phyloP scores from a whole-genome alignment of 2,113 vertebrate species.

The Entomyzon cyanotis region DNA sequence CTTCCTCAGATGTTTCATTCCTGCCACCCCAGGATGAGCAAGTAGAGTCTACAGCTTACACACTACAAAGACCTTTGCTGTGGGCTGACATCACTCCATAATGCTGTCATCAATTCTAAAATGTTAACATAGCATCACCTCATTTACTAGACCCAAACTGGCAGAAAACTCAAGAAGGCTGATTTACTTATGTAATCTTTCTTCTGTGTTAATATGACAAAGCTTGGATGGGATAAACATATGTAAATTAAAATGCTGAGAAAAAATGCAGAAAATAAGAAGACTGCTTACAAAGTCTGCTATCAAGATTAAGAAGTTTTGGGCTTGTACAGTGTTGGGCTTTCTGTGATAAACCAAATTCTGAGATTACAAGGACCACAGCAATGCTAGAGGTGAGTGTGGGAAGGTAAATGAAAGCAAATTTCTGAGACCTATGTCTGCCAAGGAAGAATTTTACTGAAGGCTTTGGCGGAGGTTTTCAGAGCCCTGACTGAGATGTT shows the following conservation, averaged over 20 bases:
- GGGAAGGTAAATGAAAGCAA: conserved; percentile 26
- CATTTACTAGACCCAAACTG: not conserved
- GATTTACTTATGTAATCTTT: not conserved
- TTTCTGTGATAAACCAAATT: not conserved
- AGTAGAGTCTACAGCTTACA: not conserved
- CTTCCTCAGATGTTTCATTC: conserved; percentile 5
- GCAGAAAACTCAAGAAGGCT: conserved; percentile 6
- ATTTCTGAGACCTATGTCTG: conserved; percentile 13
- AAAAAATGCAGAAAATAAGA: not conserved
- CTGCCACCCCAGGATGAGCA: not conserved
- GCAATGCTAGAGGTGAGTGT: not conserved
- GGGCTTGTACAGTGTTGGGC: not conserved
- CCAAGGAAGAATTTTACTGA: not conserved
- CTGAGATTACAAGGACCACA: not conserved
- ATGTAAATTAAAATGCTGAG: not conserved
- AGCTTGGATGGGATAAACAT: not conserved
- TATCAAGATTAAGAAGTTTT: not conserved
- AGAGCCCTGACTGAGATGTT: not conserved
- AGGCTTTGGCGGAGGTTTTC: conserved; percentile 14
- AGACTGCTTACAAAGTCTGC: not conserved
- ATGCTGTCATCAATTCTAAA: not conserved
- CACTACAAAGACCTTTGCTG: not conserved
- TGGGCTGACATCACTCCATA: not conserved
- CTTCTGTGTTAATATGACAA: not conserved
- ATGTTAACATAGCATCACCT: not conserved